phyloP scores from a whole-genome alignment of 37 sponge, comb jelly and placozoan species.

The Halichondria panicea region DNA sequence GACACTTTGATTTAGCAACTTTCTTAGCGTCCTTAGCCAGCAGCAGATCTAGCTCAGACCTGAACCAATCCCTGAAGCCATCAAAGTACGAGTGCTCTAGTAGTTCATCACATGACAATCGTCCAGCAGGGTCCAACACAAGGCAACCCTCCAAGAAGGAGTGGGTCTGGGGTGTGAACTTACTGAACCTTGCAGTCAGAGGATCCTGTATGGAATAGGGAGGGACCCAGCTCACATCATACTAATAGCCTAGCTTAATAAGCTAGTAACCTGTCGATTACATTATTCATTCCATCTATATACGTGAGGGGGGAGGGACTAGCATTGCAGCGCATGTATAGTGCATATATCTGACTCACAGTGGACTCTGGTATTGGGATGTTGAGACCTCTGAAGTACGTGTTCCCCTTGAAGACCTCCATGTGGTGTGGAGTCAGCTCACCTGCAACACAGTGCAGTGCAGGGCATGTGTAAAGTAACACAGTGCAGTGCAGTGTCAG shows the following conservation, averaged over 20 bases:
- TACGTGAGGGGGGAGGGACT: too few species aligned
- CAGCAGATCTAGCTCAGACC: constrained; percentile 87
- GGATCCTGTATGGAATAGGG: constrained; percentile 51
- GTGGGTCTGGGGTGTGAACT: constrained; percentile 41
- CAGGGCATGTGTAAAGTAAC: too few species aligned
- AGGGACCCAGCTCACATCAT: not conserved
- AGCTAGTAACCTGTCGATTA: too few species aligned
- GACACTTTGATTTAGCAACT: constrained; percentile 66
- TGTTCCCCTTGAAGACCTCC: constrained; percentile 83
- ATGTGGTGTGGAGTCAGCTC: constrained; percentile 90
- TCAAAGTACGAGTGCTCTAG: constrained; percentile 93
- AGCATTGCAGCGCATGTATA: too few species aligned
- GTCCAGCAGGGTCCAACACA: constrained; percentile 84
- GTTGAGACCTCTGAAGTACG: constrained; percentile 80
- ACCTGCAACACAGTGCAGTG: constrained; percentile 36
- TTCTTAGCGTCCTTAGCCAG: constrained; percentile 76
- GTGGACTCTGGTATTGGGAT: constrained; percentile 79
- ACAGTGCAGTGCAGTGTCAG: too few species aligned
- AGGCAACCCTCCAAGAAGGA: constrained; percentile 91
- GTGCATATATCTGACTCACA: too few species aligned
- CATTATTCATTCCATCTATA: too few species aligned
- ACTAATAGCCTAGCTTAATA: too few species aligned
- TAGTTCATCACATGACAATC: constrained; percentile 89
- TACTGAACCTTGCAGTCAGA: constrained; percentile 66
- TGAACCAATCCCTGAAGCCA: constrained; percentile 92